Evolutionary conservation across 1,140 invertebrate species (phyloP).

Genomic region (Ostrea denselamellosa): DNA sequence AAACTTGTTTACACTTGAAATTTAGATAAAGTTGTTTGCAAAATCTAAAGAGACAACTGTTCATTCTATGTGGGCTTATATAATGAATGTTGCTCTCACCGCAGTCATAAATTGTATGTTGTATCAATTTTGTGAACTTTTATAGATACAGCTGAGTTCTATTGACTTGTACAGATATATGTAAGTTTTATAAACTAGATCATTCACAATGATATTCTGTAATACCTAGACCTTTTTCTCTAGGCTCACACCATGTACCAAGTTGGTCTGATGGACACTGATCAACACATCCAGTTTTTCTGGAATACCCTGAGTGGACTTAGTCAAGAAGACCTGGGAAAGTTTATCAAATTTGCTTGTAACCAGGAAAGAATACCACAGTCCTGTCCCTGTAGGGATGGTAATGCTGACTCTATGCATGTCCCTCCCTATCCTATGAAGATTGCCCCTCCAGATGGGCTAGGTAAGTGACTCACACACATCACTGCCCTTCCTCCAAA

Average conservation of each 20-base stretch:
- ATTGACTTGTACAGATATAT: too few species aligned
- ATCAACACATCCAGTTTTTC: constrained; percentile 78
- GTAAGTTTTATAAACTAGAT: too few species aligned
- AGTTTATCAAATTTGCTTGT: constrained; percentile 79
- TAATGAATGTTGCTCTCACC: too few species aligned
- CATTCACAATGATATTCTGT: neutral
- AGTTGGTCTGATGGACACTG: constrained; percentile 78
- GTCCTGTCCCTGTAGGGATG: constrained; percentile 76
- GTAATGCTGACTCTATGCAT: constrained; percentile 72
- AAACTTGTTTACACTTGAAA: too few species aligned
- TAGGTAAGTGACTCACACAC: constrained; percentile 63
- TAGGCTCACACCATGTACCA: constrained; percentile 79
- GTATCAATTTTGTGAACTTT: too few species aligned
- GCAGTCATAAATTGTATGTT: too few species aligned
- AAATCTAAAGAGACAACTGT: too few species aligned
- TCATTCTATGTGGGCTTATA: too few species aligned
- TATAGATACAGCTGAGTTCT: too few species aligned
- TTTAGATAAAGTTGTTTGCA: too few species aligned
- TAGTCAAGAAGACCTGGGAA: constrained; percentile 75
- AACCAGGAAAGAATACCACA: constrained; percentile 78
- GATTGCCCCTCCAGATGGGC: constrained; percentile 78
- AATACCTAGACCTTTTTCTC: neutral
- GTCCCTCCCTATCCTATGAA: constrained; percentile 80
- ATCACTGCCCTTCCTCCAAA: too few species aligned
- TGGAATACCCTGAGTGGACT: constrained; percentile 77